Conservation (phyloP, 2,888 invertebrate species). For the Eudemis profundana region DNA sequence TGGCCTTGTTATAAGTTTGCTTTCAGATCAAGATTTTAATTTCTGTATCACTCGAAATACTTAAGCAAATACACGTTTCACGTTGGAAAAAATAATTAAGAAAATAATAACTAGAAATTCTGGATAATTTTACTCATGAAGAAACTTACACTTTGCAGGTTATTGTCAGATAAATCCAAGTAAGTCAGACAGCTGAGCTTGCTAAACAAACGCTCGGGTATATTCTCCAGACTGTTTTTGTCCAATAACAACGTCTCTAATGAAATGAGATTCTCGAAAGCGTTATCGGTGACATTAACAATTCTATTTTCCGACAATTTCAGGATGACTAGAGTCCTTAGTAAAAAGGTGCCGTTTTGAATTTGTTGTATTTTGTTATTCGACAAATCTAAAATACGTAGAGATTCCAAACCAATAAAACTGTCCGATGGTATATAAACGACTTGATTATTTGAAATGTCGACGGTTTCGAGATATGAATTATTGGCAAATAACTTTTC, state of each 20-base stretch:
- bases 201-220: constrained; percentile 78
- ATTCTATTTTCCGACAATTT: constrained; percentile 90
- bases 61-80: too few species aligned
- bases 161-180: constrained; percentile 84
- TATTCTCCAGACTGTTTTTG: constrained; percentile 81
- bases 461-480: constrained; percentile 85
- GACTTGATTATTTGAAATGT: constrained; percentile 88
- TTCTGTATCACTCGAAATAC: too few species aligned
- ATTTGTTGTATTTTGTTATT: constrained; percentile 87
- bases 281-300: constrained; percentile 82
- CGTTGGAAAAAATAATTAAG: too few species aligned
- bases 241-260: constrained; percentile 84
- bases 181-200: constrained; percentile 79
- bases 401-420: constrained; percentile 83
- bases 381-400: constrained; percentile 89
- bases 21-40: too few species aligned
- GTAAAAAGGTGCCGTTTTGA: constrained; percentile 84
- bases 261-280: constrained; percentile 81
- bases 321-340: constrained; percentile 85
- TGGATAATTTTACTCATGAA: too few species aligned
- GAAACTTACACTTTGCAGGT: constrained; percentile 76
- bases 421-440: constrained; percentile 84
- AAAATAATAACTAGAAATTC: too few species aligned
- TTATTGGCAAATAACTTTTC: constrained; percentile 85
- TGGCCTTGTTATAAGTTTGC: too few species aligned